These are phyloP conservation scores for Cryptus armator DNA, from an alignment of 2,888 invertebrate genomes.

Conservation along the genomic window DNA sequence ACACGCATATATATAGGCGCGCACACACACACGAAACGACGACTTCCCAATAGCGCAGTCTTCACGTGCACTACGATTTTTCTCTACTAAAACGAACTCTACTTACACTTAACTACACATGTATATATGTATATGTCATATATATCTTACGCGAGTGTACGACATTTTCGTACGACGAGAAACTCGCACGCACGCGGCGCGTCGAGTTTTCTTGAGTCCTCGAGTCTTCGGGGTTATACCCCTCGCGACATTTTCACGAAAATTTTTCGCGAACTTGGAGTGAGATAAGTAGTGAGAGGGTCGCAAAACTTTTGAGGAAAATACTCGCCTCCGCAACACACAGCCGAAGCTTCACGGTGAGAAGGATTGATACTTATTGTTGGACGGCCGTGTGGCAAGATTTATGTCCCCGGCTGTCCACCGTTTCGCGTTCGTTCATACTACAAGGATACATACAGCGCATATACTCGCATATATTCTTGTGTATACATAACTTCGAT, in stretches of 20 bases:
- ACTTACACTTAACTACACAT: neutral
- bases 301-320: conserved; percentile 61
- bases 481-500: conserved; percentile 5
- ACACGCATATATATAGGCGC: conserved; percentile 18
- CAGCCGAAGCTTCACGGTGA: conserved; percentile 20
- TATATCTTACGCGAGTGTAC: neutral
- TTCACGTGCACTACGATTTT: conserved; percentile 15
- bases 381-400: conserved; percentile 60
- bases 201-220: neutral
- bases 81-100: conserved; percentile 15
- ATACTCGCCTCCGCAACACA: conserved; percentile 55
- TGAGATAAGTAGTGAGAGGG: conserved; percentile 31
- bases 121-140: no score
- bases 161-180: conserved; percentile 24
- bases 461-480: conserved; percentile 12
- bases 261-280: conserved; percentile 24
- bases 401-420: conserved; percentile 62
- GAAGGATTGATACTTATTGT: conserved; percentile 72
- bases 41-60: conserved; percentile 18
- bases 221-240: neutral
- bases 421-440: conserved; percentile 56
- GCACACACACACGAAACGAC: neutral
- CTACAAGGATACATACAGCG: neutral
- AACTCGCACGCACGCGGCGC: conserved; percentile 33
- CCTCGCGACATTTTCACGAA: conserved; percentile 39